Evolutionary conservation across 2,113 vertebrate species (phyloP), one percentile per base, ranked within the genome.

Genomic region (Ailurus styani): DNA sequence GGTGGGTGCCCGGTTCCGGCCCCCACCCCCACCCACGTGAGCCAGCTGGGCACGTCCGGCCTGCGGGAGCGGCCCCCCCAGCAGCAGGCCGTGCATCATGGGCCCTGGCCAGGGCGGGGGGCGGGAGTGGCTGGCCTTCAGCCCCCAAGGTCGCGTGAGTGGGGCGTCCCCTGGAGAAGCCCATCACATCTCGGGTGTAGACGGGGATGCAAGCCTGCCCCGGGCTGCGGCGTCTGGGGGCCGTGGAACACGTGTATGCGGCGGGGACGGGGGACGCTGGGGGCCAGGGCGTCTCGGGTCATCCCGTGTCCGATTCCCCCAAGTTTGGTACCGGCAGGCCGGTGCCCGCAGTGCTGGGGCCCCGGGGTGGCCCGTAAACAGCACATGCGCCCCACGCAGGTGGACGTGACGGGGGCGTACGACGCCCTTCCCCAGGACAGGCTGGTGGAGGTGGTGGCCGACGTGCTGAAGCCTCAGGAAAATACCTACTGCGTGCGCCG

Each of bases 371-470:
- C n/a, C 13, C 40, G 5, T 40, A 4, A 52, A 40, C 7, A 20
- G n/a, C n/a, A n/a, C 37, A 23, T 73, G 23, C 2, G 0, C 97
- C 77, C 95, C 0, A 77, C 86, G 13, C 73, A 99, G 99, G 98
- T 99, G 93, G 99, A 99, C 64, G 99, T 99, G 42, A 99, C 98
- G 15, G 99, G 99, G 14, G 99, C 99, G 7, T 99, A 99, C 6
- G 99, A 99, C 37, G 98, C 98, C 93, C 99, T 99, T 50, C 99
- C 99, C 42, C 99, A 99, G 91, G 96, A 98, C 5, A 99, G 99
- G 97, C 99, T 99, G 2, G 93, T 98, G 10, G 99, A 99, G 96
- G 99, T 99, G 90, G 96, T 99, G 5, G 97, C 97, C 0, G 98
- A 93, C 10, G 97, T 98, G 7, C 94, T 99, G 79, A 92, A 93